A percentile compares a stretch with the other conserved stretches of the same genome.
phyloP scores from a whole-genome alignment of 2,888 invertebrate genomes.

The Ichneumoninae sp. region DNA sequence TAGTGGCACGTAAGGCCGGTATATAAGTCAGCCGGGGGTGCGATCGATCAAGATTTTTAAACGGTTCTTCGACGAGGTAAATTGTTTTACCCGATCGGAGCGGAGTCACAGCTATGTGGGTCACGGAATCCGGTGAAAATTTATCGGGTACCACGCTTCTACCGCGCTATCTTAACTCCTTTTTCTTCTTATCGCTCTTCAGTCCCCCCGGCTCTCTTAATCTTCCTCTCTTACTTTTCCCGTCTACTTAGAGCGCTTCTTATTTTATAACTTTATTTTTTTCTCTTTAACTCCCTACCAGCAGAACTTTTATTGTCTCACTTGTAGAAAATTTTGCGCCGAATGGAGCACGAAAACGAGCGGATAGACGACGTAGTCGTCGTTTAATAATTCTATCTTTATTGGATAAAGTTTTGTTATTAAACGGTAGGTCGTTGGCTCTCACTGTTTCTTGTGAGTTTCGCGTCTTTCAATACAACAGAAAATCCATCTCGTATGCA shows the following conservation, averaged over 20 bases:
- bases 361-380: conserved; percentile 42
- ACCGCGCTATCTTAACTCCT: conserved; percentile 52
- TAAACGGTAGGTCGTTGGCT: conserved; percentile 28
- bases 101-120: conserved; percentile 62
- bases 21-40: conserved; percentile 34
- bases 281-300: conserved; percentile 26
- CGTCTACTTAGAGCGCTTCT: conserved; percentile 38
- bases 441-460: not conserved
- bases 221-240: conserved; percentile 62
- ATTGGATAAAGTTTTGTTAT: conserved; percentile 60
- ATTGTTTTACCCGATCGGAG: conserved; percentile 63
- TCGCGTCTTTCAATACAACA: not conserved
- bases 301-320: conserved; percentile 64
- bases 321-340: conserved; percentile 58
- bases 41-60: conserved; percentile 64
- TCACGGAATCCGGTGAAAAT: conserved; percentile 65
- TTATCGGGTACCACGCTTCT: conserved; percentile 57
- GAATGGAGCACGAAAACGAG: conserved; percentile 50
- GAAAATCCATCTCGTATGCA: not conserved
- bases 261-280: conserved; percentile 45
- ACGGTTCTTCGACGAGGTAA: conserved; percentile 58
- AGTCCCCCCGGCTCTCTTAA: conserved; percentile 63
- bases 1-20: conserved; percentile 8
- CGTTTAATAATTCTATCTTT: conserved; percentile 55
- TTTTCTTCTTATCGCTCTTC: conserved; percentile 62